Base-by-base conservation (phyloP, 2,113 vertebrate species). In the Prietella phreatophila region DNA sequence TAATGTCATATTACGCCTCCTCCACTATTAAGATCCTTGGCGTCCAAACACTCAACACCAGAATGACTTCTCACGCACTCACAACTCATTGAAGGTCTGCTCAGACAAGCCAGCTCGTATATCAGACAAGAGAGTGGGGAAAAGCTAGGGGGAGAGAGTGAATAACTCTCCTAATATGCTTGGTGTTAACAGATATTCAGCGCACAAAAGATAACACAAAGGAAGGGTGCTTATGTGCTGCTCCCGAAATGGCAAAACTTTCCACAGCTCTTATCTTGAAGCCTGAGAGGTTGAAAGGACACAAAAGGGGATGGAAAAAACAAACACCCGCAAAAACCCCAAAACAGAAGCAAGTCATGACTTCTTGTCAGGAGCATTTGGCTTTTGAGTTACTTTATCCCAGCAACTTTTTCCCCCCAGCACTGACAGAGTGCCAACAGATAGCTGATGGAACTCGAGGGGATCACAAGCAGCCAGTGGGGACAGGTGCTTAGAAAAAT, bases 91-190 rank as follows among this genome's bases (percentile, higher is more conserved):
- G 75, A 79, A 79, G 85, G 85, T 86, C 85, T 78, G 75, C 63
- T 86, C 55, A 86, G 73, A 55, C 73, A 61, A 86, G 85, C 75
- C 73, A 86, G 85, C 73, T 86, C 75, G 25, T 79, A 85, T 85
- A 85, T 79, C 73, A 79, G 76, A 55, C 27, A 82, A 75, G 36
- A 39, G 53, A 73, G 53, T n/a, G 22, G 22, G 42, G 55, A 60
- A 61, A 19, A 42, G 55, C 50, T 5, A 20, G 33, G 25, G 56
- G 67, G 82, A 85, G 33, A 88, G 30, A 61, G 27, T 25, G 42
- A 78, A n/a, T 69, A 84, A 85, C 33, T 86, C 73, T 71, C 86
- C 90, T 90, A 88, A 53, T 84, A 87, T 67, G 85, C 79, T 69
- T 82, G 53, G 71, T 25, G 39, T 78, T 83, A 91, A 88, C 30